phyloP scores from a whole-genome alignment of 2,113 vertebrate species.

The Hassar affinis region DNA sequence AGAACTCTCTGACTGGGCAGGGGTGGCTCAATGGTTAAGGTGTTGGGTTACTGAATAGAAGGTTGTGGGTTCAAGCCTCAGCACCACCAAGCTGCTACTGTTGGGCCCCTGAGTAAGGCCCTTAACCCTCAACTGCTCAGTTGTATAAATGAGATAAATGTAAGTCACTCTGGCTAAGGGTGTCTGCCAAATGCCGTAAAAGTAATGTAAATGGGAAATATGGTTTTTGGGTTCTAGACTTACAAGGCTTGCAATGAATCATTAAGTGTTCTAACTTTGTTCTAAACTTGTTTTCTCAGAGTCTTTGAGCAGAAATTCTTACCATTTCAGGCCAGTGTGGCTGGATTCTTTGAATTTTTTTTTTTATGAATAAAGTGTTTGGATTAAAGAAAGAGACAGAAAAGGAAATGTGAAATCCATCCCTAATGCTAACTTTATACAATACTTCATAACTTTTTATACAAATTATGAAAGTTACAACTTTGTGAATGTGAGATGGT shows the following conservation, averaged over 20 bases:
- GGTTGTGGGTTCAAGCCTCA: too few species aligned
- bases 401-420: neutral
- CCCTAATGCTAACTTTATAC: neutral
- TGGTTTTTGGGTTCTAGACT: neutral
- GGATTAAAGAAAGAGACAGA: neutral
- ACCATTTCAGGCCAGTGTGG: neutral
- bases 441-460: neutral
- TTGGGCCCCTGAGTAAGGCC: too few species aligned
- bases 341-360: neutral
- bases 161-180: too few species aligned
- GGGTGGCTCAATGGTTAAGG: too few species aligned
- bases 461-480: neutral
- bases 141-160: too few species aligned
- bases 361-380: neutral
- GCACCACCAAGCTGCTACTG: too few species aligned
- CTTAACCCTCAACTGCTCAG: too few species aligned
- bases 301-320: neutral
- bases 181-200: too few species aligned
- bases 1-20: neutral
- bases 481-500: neutral
- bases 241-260: neutral
- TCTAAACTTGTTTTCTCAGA: neutral
- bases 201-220: too few species aligned
- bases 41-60: too few species aligned
- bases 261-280: neutral